Percentiles rank a stretch among this genome's conserved stretches.
These are phyloP conservation scores for Dufourea novaeangliae DNA, from an alignment of 1,140 invertebrate genomes.

Conservation along the genomic window DNA sequence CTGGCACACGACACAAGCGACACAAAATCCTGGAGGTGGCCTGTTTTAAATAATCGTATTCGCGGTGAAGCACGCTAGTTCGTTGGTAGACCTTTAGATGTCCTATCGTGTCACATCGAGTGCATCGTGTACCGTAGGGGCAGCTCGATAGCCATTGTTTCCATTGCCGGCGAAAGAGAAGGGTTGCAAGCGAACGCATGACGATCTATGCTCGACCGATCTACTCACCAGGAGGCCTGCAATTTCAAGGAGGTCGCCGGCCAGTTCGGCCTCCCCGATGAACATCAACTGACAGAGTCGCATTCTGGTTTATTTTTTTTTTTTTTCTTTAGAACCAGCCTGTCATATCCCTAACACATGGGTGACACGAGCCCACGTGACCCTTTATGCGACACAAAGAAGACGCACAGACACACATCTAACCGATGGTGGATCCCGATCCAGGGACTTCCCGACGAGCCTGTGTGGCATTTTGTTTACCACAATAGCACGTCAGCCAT, in stretches of 20 bases:
- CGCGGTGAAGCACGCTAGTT: constrained; percentile 37
- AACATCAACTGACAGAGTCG: constrained; percentile 68
- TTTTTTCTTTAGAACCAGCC: not conserved
- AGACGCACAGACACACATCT: constrained; percentile 34
- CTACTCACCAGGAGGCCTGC: constrained; percentile 70
- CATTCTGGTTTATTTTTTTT: constrained; percentile 50
- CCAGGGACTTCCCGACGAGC: constrained; percentile 26
- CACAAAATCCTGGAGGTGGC: not conserved
- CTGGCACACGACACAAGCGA: no score
- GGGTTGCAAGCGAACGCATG: not conserved
- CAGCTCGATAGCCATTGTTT: constrained; percentile 28
- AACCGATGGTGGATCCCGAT: constrained; percentile 1
- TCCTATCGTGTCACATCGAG: constrained; percentile 23
- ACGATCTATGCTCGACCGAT: not conserved
- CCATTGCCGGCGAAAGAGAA: constrained; percentile 26
- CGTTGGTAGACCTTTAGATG: constrained; percentile 41
- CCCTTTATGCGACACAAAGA: constrained; percentile 27
- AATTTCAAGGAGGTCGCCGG: constrained; percentile 70
- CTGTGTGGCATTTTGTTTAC: constrained; percentile 67
- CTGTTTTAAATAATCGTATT: not conserved
- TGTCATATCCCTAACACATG: constrained; percentile 36
- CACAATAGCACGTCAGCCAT: constrained; percentile 63
- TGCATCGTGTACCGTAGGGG: not conserved
- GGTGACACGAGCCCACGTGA: constrained; percentile 22
- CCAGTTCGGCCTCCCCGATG: constrained; percentile 67